These are phyloP conservation scores for Lytechinus variegatus DNA, from an alignment of 35 echinoderm and acorn worm genomes.

Conservation along the genomic window DNA sequence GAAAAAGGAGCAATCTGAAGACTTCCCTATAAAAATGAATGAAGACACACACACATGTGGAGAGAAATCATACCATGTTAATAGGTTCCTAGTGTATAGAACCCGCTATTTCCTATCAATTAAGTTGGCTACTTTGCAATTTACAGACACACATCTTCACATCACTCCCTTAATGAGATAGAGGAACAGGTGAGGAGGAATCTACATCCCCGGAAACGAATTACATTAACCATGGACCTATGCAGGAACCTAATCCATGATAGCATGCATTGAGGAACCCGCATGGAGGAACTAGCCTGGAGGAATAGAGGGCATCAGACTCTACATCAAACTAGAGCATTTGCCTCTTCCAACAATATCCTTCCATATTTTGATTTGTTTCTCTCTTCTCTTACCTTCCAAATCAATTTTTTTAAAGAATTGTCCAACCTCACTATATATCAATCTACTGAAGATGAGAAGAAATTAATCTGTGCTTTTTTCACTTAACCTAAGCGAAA, in stretches of 20 bases:
- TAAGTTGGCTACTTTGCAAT: not conserved
- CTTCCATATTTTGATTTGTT: not conserved
- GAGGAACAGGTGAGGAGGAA: not conserved
- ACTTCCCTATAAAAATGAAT: not conserved
- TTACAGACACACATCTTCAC: not conserved
- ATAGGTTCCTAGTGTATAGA: not conserved
- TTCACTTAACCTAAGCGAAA: not conserved
- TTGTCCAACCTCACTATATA: not conserved
- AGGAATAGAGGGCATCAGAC: not conserved
- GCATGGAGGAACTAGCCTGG: not conserved
- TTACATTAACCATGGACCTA: not conserved
- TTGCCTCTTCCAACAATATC: not conserved
- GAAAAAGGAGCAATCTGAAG: not conserved
- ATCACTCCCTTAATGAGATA: constrained; percentile 6
- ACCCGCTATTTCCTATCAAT: not conserved
- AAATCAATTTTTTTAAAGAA: not conserved
- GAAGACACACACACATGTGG: not conserved
- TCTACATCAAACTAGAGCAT: not conserved
- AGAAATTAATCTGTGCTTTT: not conserved
- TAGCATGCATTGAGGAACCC: not conserved
- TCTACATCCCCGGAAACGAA: not conserved
- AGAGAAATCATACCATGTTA: not conserved
- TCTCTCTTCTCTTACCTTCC: not conserved
- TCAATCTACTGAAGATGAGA: not conserved
- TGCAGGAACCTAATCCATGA: not conserved